Base-by-base conservation (phyloP, 2,888 invertebrate genomes). In the Netelia melanura region DNA sequence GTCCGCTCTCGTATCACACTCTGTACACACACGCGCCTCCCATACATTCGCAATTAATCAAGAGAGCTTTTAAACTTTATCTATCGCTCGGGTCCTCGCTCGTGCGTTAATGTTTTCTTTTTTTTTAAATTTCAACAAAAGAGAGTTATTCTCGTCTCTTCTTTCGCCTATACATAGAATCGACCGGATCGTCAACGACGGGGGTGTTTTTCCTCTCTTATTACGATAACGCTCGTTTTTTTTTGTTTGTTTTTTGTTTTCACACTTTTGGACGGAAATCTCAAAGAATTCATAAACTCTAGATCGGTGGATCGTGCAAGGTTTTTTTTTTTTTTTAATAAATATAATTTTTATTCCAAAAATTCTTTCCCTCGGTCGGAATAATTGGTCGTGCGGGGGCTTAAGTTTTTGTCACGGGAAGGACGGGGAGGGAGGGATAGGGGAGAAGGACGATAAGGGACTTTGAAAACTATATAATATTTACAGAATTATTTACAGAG, bases 401-500 rank as follows among this genome's bases (percentile, higher is more conserved):
- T 30, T 30, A 3, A 30, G 10, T 71, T 64, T 58, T 68, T 68
- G 58, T 79, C 48, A 38, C 38, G 58, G 11, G 54, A 23, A 58
- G n/a, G 14, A 14, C 0, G 14, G 8, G 14, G 0, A 3, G 48
- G 48, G 11, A 3, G 11, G 8, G 10, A 21, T 21, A 21, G 48
- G 48, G 48, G 48, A 17, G 25, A 71, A 56, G 38, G 6, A 1
- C 6, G 30, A 30, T 30, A 6, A 6, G 38, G 6, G 6, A 80
- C 58, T 71, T 84, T 70, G 76, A 75, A 76, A 83, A 72, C 62
- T 74, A 80, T 80, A 72, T 89, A 89, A 86, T 89, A 87, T 91
- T 88, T 90, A 91, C 88, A 91, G 87, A 90, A 86, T 89, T 91
- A 91, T 91, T 89, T 91, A 91, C 91, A 91, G 86, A 87, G 17